A percentile compares a stretch with the other conserved stretches of the same genome.
Conservation (phyloP, 2,797 vertebrate genomes). For the Pseudomugil tenellus region DNA sequence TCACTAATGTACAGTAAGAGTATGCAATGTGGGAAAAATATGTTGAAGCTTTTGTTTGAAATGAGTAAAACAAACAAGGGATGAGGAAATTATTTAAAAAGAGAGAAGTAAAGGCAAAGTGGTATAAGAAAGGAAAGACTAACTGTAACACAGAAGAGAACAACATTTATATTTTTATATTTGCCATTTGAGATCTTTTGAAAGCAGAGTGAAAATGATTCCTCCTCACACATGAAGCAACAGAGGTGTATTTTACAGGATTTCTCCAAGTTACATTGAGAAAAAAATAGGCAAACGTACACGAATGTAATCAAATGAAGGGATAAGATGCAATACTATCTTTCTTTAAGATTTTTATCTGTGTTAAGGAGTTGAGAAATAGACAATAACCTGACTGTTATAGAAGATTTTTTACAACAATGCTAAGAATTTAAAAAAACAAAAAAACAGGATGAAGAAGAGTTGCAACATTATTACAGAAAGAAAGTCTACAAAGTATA, state of each 20-base stretch:
- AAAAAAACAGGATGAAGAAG: neutral
- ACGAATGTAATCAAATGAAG: too few relatives aligned
- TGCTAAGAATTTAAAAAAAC: too few relatives aligned
- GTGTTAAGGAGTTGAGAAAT: too few relatives aligned
- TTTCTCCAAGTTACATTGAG: too few relatives aligned
- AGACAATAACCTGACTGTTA: too few relatives aligned
- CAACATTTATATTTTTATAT: neutral
- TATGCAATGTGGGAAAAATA: neutral
- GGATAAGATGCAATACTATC: too few relatives aligned
- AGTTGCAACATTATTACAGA: neutral
- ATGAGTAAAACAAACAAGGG: neutral
- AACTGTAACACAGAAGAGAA: neutral
- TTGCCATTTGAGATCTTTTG: neutral
- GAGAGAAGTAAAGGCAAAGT: neutral
- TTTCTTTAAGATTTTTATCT: too few relatives aligned
- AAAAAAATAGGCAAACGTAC: too few relatives aligned
- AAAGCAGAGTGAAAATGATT: too few relatives aligned
- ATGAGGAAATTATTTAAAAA: neutral
- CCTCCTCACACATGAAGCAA: too few relatives aligned
- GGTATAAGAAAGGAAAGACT: neutral
- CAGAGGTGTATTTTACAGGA: too few relatives aligned
- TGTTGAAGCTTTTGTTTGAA: neutral
- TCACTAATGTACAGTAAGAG: conserved; percentile 17
- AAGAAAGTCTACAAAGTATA: neutral
- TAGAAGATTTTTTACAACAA: too few relatives aligned